Percentiles rank a stretch among this genome's conserved stretches.
Evolutionary conservation across 2,797 vertebrate genomes (phyloP).

Genomic region (Pseudochaenichthys georgianus): DNA sequence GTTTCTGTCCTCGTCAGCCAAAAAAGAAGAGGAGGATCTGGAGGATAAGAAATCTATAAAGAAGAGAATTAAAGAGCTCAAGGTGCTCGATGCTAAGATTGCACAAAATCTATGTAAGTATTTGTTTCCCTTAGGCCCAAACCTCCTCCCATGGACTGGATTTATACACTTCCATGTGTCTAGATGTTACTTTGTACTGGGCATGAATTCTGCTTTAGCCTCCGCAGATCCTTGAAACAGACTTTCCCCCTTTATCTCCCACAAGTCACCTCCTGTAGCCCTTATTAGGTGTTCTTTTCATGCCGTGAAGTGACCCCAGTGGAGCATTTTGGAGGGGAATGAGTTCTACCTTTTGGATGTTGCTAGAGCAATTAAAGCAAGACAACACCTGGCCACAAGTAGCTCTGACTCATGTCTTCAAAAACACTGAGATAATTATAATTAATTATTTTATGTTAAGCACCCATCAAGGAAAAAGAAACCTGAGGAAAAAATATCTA

Average conservation of each 20-base stretch:
- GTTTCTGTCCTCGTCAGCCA: conserved; percentile 84
- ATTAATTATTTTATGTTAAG: conserved; percentile 13
- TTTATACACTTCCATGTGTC: conserved; percentile 7
- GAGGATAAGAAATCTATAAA: conserved; percentile 93
- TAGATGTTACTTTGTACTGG: neutral
- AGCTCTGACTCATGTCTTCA: conserved; percentile 37
- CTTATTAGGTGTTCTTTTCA: neutral
- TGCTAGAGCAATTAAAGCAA: conserved; percentile 41
- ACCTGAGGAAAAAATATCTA: conserved; percentile 12
- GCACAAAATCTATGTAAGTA: conserved; percentile 98
- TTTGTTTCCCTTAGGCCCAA: conserved; percentile 27
- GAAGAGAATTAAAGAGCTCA: conserved; percentile 95
- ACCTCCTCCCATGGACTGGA: conserved; percentile 5
- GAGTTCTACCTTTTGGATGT: conserved; percentile 3
- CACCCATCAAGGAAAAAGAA: conserved; percentile 40
- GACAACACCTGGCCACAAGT: conserved; percentile 18
- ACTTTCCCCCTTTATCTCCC: neutral
- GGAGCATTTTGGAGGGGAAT: neutral
- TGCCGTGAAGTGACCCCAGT: neutral
- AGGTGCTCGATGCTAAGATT: conserved; percentile 95
- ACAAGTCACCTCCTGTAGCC: neutral
- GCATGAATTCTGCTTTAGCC: neutral
- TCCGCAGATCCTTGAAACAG: neutral
- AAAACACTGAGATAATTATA: conserved; percentile 43
- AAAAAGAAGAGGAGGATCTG: conserved; percentile 89